phyloP scores from a whole-genome alignment of 2,797 vertebrate species.

The Enteromius radiatus region DNA sequence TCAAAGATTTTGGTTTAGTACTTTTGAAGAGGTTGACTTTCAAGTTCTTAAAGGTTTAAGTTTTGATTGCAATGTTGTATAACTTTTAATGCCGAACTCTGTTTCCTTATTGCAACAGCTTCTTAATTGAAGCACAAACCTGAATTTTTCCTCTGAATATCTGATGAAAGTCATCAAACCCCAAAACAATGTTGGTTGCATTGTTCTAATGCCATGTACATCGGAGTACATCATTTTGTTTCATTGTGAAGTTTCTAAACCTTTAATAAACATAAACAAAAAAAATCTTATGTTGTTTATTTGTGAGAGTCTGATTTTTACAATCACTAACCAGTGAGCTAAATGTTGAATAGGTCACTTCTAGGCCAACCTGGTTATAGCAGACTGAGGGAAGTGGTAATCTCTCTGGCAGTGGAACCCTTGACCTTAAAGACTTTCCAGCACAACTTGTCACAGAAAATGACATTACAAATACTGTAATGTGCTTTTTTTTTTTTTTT shows the following conservation, averaged over 20 bases:
- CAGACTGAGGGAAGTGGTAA: background rate
- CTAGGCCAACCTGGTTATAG: background rate
- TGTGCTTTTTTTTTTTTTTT: background rate
- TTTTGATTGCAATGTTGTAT: slow-evolving; percentile 80
- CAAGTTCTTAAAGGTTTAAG: slow-evolving; percentile 41
- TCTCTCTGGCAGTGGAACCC: background rate
- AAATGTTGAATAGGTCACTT: slow-evolving; percentile 10
- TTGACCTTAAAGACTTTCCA: background rate
- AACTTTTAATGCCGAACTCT: slow-evolving; percentile 84
- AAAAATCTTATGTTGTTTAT: slow-evolving; percentile 49
- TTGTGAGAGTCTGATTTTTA: background rate
- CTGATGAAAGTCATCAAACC: slow-evolving; percentile 64
- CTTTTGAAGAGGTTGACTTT: slow-evolving; percentile 4
- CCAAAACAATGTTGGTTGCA: slow-evolving; percentile 82
- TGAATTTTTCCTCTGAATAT: slow-evolving; percentile 52
- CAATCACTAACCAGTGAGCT: background rate
- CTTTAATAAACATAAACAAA: slow-evolving; percentile 94
- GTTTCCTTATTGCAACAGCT: slow-evolving; percentile 80
- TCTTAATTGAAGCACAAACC: slow-evolving; percentile 63
- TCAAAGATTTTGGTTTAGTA: slow-evolving; percentile 19
- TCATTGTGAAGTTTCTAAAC: slow-evolving; percentile 99
- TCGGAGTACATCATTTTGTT: slow-evolving; percentile 95
- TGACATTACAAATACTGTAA: background rate
- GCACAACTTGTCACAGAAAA: background rate
- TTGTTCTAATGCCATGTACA: slow-evolving; percentile 95